Evolutionary conservation across 2,888 invertebrate species (phyloP), one percentile per base, ranked within the genome.

Genomic region (Keiferia lycopersicella): DNA sequence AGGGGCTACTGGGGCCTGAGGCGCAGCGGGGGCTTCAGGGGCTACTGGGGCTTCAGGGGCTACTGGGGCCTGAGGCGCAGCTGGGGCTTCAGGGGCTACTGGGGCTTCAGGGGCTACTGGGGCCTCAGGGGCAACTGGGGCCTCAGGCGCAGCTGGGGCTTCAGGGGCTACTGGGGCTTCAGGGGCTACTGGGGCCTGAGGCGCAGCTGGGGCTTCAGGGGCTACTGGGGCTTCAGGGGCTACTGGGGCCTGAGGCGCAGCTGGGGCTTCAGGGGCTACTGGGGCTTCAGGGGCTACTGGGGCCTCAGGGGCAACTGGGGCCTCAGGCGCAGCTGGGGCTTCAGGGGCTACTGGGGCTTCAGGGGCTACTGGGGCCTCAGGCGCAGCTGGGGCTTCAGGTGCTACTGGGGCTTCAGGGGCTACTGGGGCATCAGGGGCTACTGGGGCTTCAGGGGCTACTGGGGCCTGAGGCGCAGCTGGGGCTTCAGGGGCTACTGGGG

Each of bases 1-100:
- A 58, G 64, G 39, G 18, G 22, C 66, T 22, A 39, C 58, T 48
- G 41, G 34, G 20, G 66, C 53, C 10, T 48, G 62, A 51, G 65
- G 18, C n/a, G 53, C 62, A 41, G 26, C 38, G 22, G 57, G 34
- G n/a, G 65, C 57, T 30, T 57, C 64, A 65, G 51, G 45, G 11
- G 34, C 16, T 20, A 38, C 53, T 48, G 62, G 14, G 16, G 50
- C 59, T 34, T 57, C 59, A 59, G 41, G 38, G 20, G 63, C 53
- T 12, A 51, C 20, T 11, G 39, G 26, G 22, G 53, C 62, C 8
- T 34, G 39, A 30, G 50, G 26, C 7, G 53, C 34, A 61, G 53
- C 30, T 22, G 26, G 16, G 14, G 58, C 56, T 48, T 56, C 62
- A n/a, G 61, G 22, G 34, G 61, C 62, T 41, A 39, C 26, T 34